These are phyloP conservation scores for Lagopus muta DNA, from an alignment of 2,113 vertebrate genomes.

Conservation along the genomic window DNA sequence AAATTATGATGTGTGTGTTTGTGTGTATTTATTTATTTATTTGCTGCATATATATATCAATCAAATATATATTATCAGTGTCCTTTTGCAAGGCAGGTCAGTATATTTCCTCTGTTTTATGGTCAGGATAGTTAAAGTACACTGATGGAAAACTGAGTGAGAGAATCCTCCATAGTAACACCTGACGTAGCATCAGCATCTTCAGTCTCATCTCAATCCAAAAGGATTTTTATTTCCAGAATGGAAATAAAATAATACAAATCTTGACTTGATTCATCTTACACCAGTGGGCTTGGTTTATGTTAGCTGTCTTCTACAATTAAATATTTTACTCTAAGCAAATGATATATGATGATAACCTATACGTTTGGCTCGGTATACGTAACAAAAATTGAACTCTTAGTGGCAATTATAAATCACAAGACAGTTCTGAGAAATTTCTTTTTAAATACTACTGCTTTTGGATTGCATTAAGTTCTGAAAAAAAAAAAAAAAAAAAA, in stretches of 20 bases:
- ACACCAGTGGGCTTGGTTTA: not conserved
- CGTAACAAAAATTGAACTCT: not conserved
- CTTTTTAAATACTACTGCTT: not conserved
- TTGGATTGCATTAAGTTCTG: not conserved
- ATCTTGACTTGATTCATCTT: not conserved
- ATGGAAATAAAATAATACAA: not conserved
- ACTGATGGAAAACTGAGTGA: not conserved
- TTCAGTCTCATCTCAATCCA: not conserved
- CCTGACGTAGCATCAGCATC: fast-evolving
- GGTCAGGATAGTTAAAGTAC: not conserved
- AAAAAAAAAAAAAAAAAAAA: not conserved
- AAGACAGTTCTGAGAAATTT: not conserved
- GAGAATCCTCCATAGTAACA: not conserved
- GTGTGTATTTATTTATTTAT: not conserved
- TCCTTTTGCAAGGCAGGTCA: not conserved
- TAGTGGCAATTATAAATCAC: not conserved
- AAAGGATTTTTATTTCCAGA: not conserved
- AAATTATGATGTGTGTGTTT: not conserved
- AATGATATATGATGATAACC: not conserved
- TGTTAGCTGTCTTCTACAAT: not conserved
- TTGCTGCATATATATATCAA: not conserved
- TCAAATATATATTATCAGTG: not conserved
- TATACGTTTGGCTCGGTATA: not conserved
- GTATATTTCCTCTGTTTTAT: not conserved
- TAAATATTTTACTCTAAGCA: not conserved